Percentiles rank a stretch among this genome's conserved stretches.
Conservation (phyloP, 2,797 vertebrate species). For the Phoebastria nigripes region DNA sequence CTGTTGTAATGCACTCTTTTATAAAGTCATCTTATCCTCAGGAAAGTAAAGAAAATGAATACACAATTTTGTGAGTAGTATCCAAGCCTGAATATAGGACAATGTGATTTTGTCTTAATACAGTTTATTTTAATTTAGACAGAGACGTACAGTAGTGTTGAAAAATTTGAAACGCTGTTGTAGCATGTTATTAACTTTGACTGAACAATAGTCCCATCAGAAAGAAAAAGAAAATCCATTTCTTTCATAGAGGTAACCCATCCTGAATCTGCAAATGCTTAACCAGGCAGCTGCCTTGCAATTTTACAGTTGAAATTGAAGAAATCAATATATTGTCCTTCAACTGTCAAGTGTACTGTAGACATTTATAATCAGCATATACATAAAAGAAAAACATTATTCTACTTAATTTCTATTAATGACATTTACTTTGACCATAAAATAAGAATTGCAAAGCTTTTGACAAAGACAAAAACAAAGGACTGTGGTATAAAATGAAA, state of each 20-base stretch:
- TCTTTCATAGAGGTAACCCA: not conserved
- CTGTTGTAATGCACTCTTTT: not conserved
- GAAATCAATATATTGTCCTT: slow-evolving; percentile 26
- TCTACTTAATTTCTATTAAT: not conserved
- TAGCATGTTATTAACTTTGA: not conserved
- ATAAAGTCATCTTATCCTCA: not conserved
- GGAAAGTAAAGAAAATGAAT: not conserved
- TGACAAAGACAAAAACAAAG: not conserved
- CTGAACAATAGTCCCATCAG: not conserved
- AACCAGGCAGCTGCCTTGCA: not conserved
- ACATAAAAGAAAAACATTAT: not conserved
- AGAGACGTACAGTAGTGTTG: not conserved
- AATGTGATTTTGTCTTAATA: not conserved
- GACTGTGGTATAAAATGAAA: not conserved
- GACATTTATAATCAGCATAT: not conserved
- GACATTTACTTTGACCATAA: not conserved
- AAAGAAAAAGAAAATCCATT: slow-evolving; percentile 21
- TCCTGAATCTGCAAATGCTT: not conserved
- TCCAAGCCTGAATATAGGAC: not conserved
- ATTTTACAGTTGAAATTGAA: not conserved
- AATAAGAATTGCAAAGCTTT: not conserved
- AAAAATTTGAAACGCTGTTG: not conserved
- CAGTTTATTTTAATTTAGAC: not conserved
- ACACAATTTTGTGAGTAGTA: not conserved
- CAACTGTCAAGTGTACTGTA: not conserved